Evolutionary conservation across 1,140 invertebrate genomes (phyloP).

Genomic region (Lucilia sericata): DNA sequence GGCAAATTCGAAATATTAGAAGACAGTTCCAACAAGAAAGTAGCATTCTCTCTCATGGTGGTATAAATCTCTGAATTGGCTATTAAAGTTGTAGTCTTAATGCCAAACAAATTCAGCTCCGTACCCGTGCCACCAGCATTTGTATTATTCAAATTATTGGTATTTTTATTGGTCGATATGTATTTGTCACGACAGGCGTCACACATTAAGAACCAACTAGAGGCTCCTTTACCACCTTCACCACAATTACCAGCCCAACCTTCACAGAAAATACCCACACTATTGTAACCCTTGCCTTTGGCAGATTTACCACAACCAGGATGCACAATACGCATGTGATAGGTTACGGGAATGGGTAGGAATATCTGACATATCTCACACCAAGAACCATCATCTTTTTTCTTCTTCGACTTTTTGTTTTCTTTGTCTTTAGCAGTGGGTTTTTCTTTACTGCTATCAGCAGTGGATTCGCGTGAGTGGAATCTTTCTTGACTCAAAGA

Average conservation of each 20-base stretch:
- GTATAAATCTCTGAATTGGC: conserved; percentile 66
- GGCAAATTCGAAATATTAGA: conserved; percentile 54
- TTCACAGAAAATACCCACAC: conserved; percentile 84
- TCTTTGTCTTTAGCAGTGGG: conserved; percentile 71
- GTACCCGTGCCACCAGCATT: conserved; percentile 37
- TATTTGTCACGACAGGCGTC: conserved; percentile 89
- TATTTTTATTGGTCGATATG: conserved; percentile 72
- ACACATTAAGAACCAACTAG: conserved; percentile 93
- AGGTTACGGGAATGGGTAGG: conserved; percentile 81
- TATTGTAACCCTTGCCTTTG: conserved; percentile 88
- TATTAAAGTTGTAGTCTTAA: conserved; percentile 61
- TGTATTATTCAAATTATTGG: conserved; percentile 59
- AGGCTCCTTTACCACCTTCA: conserved; percentile 83
- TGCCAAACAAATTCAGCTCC: conserved; percentile 63
- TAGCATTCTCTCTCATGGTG: conserved; percentile 90
- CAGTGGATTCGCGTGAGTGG: conserved; percentile 45
- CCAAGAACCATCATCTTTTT: conserved; percentile 69
- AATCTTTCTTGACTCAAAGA: conserved; percentile 59
- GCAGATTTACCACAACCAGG: conserved; percentile 90
- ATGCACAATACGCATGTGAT: conserved; percentile 91
- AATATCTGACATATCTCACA: conserved; percentile 90
- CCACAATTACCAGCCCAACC: conserved; percentile 92
- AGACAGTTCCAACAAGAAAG: conserved; percentile 89
- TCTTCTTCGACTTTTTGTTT: conserved; percentile 71
- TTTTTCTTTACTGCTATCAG: conserved; percentile 66